A percentile compares a stretch with the other conserved stretches of the same genome.
Evolutionary conservation across 2,888 invertebrate species (phyloP).

Genomic region (Sisyra terminalis): DNA sequence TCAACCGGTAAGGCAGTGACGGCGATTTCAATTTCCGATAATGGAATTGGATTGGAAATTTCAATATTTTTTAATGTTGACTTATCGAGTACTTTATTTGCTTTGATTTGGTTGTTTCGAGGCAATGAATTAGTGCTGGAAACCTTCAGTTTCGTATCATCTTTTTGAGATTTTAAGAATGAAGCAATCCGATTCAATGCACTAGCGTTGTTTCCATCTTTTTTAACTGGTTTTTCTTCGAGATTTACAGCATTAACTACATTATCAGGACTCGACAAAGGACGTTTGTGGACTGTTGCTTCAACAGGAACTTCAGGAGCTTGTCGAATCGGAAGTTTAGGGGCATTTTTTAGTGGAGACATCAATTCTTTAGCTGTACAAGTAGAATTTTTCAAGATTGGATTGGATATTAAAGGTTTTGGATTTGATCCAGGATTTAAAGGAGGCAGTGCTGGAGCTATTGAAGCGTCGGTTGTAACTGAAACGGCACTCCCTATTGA

Average conservation of each 20-base stretch:
- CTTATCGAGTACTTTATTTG: constrained; percentile 50
- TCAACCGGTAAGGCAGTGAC: constrained; percentile 42
- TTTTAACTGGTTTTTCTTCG: constrained; percentile 33
- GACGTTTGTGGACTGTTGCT: constrained; percentile 29
- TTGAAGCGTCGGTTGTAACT: constrained; percentile 25
- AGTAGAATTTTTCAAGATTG: constrained; percentile 66
- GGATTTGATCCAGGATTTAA: constrained; percentile 41
- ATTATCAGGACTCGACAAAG: constrained; percentile 29
- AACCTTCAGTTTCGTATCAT: constrained; percentile 34
- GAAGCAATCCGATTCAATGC: constrained; percentile 57
- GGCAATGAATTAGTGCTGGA: constrained; percentile 39
- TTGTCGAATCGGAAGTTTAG: constrained; percentile 39
- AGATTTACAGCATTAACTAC: constrained; percentile 21
- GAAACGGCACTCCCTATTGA: constrained; percentile 27
- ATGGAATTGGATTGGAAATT: constrained; percentile 71
- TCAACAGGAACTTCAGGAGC: constrained; percentile 35
- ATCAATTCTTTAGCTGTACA: constrained; percentile 59
- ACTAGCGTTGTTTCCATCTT: constrained; percentile 37
- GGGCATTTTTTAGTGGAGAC: constrained; percentile 41
- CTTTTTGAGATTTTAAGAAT: constrained; percentile 43
- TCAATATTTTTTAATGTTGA: constrained; percentile 55
- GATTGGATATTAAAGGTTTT: constrained; percentile 65
- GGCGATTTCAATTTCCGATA: constrained; percentile 44
- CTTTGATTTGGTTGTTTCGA: constrained; percentile 37
- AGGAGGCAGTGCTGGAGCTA: constrained; percentile 41